phyloP scores from a whole-genome alignment of 2,113 vertebrate genomes.

The Anthoscopus minutus region DNA sequence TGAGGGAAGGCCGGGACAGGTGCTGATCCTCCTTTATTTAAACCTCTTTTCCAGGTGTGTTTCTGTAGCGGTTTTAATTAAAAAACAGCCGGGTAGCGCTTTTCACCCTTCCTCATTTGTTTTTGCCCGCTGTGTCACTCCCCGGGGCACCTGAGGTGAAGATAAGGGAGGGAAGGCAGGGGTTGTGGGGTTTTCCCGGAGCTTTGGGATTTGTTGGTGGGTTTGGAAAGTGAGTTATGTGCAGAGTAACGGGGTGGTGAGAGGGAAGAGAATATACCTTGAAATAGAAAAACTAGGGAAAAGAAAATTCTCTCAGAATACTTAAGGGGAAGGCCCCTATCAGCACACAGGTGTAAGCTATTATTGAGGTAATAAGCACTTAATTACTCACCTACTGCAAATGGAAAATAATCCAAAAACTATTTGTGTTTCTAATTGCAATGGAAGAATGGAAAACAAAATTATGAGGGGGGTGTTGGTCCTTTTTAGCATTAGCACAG shows the following conservation, averaged over 20 bases:
- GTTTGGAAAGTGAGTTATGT: background rate
- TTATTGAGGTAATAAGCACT: background rate
- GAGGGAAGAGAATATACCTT: background rate
- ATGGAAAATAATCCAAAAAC: background rate
- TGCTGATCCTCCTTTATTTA: background rate
- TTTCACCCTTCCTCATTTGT: rapidly evolving
- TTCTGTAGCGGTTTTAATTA: background rate
- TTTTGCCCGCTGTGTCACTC: rapidly evolving
- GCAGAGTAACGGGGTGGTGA: background rate
- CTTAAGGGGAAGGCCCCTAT: background rate
- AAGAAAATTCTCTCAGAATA: rapidly evolving
- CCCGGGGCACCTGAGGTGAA: background rate
- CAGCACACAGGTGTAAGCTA: background rate
- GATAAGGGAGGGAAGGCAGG: no score
- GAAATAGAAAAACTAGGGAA: background rate
- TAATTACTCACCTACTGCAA: background rate
- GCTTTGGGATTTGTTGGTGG: background rate
- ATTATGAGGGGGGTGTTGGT: background rate
- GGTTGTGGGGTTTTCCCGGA: background rate
- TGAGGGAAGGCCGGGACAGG: background rate
- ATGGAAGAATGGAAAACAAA: background rate
- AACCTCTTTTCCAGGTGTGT: background rate
- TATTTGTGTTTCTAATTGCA: background rate
- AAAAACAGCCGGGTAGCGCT: rapidly evolving
- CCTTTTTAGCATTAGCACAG: rapidly evolving